Percentiles rank a stretch among this genome's conserved stretches.
Conservation (phyloP, 2,888 invertebrate genomes). For the Liposcelis brunnea region DNA sequence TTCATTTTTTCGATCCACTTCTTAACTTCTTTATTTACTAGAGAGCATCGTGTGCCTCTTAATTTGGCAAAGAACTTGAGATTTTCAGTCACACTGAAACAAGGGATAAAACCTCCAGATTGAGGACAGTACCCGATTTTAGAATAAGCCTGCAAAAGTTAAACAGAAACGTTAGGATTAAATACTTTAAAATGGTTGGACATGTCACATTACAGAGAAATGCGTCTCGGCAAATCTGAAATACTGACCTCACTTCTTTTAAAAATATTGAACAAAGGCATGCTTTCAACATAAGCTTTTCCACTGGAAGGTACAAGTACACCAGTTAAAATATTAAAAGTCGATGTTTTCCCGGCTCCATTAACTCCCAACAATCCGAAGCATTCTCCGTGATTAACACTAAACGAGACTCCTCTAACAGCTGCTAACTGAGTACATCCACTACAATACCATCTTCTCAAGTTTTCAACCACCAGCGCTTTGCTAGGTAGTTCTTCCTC, state of each 20-base stretch:
- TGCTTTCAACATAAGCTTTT: no score
- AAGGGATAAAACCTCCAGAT: constrained; percentile 60
- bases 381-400: constrained; percentile 34
- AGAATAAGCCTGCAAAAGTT: constrained; percentile 39
- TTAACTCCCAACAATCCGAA: constrained; percentile 33
- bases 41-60: constrained; percentile 39
- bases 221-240: no score
- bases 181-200: no score
- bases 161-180: no score
- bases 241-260: no score
- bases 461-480: neutral
- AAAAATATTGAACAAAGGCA: no score
- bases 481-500: neutral
- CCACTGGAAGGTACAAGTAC: constrained; percentile 16
- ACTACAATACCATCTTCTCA: constrained; percentile 6
- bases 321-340: constrained; percentile 36
- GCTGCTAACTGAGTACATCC: constrained; percentile 27
- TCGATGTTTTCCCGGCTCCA: constrained; percentile 36
- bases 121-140: constrained; percentile 84
- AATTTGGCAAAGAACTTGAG: constrained; percentile 52
- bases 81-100: constrained; percentile 58
- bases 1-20: no score
- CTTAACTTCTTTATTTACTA: no score
- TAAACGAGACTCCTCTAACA: constrained; percentile 48
- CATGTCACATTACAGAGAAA: no score